A percentile compares a stretch with the other conserved stretches of the same genome.
Conservation (phyloP, 2,113 vertebrate species). For the Chauna torquata region DNA sequence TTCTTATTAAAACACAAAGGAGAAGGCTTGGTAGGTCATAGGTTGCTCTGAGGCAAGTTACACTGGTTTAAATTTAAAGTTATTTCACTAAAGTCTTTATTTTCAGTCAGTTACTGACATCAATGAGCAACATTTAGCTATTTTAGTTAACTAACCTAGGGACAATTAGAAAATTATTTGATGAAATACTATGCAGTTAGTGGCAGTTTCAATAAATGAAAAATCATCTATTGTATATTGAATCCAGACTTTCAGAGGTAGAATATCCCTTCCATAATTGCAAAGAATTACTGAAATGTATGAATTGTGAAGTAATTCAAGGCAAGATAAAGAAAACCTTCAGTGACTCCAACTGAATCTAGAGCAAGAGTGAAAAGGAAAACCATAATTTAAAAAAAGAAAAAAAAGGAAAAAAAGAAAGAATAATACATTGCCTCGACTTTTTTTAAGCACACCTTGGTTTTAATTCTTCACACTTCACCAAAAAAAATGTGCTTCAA, state of each 20-base stretch:
- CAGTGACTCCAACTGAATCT: not conserved
- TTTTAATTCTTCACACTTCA: not conserved
- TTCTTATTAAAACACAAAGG: constrained; percentile 9
- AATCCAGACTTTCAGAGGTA: not conserved
- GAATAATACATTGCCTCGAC: not conserved
- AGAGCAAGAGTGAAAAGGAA: not conserved
- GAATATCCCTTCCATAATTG: not conserved
- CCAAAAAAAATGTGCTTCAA: not conserved
- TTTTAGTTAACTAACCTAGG: constrained; percentile 16
- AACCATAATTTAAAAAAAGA: not conserved
- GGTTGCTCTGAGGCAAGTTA: not conserved
- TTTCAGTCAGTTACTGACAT: not conserved
- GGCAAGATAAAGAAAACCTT: not conserved
- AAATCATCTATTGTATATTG: not conserved
- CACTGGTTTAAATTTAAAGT: not conserved
- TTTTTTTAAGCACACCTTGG: not conserved
- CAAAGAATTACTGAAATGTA: not conserved
- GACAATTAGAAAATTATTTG: not conserved
- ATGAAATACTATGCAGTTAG: not conserved
- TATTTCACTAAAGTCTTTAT: not conserved
- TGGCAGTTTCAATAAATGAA: not conserved
- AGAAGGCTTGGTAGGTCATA: not conserved
- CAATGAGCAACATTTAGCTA: not conserved
- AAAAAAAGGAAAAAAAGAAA: not conserved
- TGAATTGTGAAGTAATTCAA: not conserved